Evolutionary conservation across 2,888 invertebrate species (phyloP).

Genomic region (Eristalis pertinax): DNA sequence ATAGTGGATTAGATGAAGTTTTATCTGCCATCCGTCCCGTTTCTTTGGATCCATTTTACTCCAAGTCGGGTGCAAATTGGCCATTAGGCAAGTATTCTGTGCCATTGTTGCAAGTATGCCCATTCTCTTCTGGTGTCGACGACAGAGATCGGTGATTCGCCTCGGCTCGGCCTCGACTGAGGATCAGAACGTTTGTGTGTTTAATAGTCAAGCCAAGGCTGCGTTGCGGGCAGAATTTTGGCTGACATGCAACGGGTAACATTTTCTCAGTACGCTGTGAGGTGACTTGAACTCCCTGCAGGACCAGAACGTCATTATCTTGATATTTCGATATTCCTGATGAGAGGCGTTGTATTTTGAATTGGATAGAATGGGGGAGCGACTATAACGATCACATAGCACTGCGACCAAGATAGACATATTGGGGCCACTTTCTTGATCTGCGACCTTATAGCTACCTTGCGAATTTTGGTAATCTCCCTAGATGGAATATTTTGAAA

Average conservation of each 20-base stretch:
- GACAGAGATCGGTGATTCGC: conserved; percentile 89
- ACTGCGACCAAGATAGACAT: too few relatives aligned
- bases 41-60: conserved; percentile 88
- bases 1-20: conserved; percentile 92
- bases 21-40: conserved; percentile 87
- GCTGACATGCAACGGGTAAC: conserved; percentile 82
- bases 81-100: conserved; percentile 93
- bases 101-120: conserved; percentile 91
- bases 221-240: conserved; percentile 86
- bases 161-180: conserved; percentile 93
- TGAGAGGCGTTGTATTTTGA: too few relatives aligned
- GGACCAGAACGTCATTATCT: conserved; percentile 84
- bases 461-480: too few relatives aligned
- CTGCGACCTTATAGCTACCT: too few relatives aligned
- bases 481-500: too few relatives aligned
- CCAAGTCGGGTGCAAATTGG: conserved; percentile 85
- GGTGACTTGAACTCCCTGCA: conserved; percentile 84
- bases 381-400: too few relatives aligned
- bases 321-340: too few relatives aligned
- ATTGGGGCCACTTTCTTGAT: too few relatives aligned
- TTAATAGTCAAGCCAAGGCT: conserved; percentile 88
- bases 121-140: conserved; percentile 89
- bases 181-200: conserved; percentile 94
- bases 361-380: too few relatives aligned
- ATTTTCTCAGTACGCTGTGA: conserved; percentile 85